phyloP scores from a whole-genome alignment of 2,113 vertebrate genomes.

The Tetraodon nigroviridis region DNA sequence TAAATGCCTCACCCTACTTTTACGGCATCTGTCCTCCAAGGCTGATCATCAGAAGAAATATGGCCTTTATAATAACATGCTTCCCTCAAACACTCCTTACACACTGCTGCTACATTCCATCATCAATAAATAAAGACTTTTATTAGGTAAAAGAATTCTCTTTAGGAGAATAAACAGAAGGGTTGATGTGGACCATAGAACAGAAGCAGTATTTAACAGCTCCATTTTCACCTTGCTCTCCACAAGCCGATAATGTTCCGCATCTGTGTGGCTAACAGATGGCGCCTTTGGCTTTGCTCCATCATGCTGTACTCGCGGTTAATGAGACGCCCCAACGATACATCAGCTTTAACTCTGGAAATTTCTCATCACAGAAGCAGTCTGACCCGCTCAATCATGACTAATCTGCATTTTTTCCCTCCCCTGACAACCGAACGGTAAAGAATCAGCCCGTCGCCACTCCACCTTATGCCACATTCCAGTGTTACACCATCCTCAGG shows the following conservation, averaged over 20 bases:
- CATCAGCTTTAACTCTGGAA: constrained; percentile 1
- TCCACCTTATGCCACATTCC: constrained; percentile 23
- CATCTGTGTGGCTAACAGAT: background rate
- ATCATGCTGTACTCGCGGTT: constrained; percentile 9
- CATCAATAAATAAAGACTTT: background rate
- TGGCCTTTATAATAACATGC: constrained; percentile 15
- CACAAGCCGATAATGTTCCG: background rate
- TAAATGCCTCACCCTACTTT: constrained; percentile 35
- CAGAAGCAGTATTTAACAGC: background rate
- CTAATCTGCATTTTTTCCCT: constrained; percentile 18
- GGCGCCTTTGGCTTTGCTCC: constrained; percentile 5
- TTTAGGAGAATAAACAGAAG: background rate
- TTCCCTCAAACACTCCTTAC: background rate
- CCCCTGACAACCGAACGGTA: constrained; percentile 20
- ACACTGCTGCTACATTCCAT: background rate
- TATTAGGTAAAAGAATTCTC: background rate
- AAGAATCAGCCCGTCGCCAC: constrained; percentile 32
- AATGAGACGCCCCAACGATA: constrained; percentile 13
- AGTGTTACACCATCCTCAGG: constrained; percentile 31
- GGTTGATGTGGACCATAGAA: background rate
- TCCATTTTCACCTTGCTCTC: no score
- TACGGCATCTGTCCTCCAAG: constrained; percentile 31
- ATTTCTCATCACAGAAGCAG: background rate
- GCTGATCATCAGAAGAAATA: constrained; percentile 48
- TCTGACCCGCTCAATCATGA: constrained; percentile 3